Evolutionary conservation across 2,797 vertebrate genomes (phyloP), one percentile per base, ranked within the genome.

Genomic region (Enteromius paludinosus): DNA sequence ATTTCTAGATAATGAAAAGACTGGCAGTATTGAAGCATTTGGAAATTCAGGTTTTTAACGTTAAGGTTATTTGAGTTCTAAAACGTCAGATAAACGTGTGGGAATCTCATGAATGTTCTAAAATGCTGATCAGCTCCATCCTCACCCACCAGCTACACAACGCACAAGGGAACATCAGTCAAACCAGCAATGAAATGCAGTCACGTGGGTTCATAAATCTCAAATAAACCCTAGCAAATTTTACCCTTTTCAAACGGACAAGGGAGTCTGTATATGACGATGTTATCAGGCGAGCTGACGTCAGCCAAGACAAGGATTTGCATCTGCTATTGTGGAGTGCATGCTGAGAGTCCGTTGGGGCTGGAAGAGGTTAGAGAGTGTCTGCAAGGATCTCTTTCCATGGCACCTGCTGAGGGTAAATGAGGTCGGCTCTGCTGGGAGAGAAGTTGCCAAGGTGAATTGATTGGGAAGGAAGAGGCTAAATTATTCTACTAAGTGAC

Each of bases 271-370:
- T 78, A 33, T 76, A 20, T 33, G 59, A 47, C 23, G 70, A 45
- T 84, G 76, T 87, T 89, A 77, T 79, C 49, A 43, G 33, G 65
- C 35, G 25, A 70, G 65, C 14, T 79, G 78, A 79, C 17, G 30
- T 79, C 65, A 35, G 47, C 45, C 15, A 25, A 49, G 17, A 45
- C 2, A 1, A 52, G 38, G 20, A 52, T 66, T 52, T 52, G 73
- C 35, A 61, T 76, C 54, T 18, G 35, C 7, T 17, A 79, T 28
- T 52, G 15, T n/a, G 20, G 43, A 17, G n/a, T 70, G 79, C 68
- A 30, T 81, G 79, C 68, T 69, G 52, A 23, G 69, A 73, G 11
- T 59, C 17, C 18, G 20, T 38, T 52, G 17, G 62, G 61, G 61
- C n/a, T 41, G 15, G 15, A 54, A 25, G 6, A 28, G 52, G 15